These are phyloP conservation scores for Drosophila pachea DNA, from an alignment of 1,140 invertebrate species.

Conservation along the genomic window DNA sequence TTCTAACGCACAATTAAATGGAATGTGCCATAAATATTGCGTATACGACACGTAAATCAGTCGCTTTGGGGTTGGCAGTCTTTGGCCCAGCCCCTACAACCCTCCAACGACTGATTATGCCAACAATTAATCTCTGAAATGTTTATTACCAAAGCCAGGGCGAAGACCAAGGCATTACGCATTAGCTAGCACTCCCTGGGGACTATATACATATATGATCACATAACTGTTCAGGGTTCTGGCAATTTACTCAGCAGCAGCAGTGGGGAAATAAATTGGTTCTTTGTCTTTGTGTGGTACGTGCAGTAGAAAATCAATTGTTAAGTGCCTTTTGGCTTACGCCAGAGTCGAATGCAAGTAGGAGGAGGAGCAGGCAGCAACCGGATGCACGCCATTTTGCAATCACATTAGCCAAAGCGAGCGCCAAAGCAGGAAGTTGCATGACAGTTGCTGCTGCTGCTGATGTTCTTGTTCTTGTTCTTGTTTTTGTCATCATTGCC, in stretches of 20 bases:
- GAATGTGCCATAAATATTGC: constrained; percentile 74
- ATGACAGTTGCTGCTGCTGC: constrained; percentile 32
- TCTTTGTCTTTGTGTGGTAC: constrained; percentile 45
- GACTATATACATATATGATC: background rate
- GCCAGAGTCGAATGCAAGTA: constrained; percentile 24
- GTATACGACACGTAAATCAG: constrained; percentile 72
- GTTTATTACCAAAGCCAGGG: constrained; percentile 53
- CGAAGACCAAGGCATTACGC: constrained; percentile 6
- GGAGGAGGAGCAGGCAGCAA: background rate
- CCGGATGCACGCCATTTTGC: constrained; percentile 63
- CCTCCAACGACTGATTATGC: constrained; percentile 55
- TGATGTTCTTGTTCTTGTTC: background rate
- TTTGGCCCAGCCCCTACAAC: background rate
- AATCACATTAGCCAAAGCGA: constrained; percentile 65
- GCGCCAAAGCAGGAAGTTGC: constrained; percentile 43
- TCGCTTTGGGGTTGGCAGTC: background rate
- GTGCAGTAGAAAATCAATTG: constrained; percentile 55
- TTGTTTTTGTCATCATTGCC: constrained; percentile 16
- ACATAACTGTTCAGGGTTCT: constrained; percentile 13
- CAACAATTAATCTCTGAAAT: constrained; percentile 68
- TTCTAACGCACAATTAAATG: constrained; percentile 74
- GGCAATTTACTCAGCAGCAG: constrained; percentile 25
- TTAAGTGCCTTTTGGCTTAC: constrained; percentile 45
- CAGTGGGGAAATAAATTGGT: constrained; percentile 46
- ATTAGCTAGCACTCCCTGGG: constrained; percentile 39